phyloP scores from a whole-genome alignment of 2,888 invertebrate species.

The Salpingus planirostris region DNA sequence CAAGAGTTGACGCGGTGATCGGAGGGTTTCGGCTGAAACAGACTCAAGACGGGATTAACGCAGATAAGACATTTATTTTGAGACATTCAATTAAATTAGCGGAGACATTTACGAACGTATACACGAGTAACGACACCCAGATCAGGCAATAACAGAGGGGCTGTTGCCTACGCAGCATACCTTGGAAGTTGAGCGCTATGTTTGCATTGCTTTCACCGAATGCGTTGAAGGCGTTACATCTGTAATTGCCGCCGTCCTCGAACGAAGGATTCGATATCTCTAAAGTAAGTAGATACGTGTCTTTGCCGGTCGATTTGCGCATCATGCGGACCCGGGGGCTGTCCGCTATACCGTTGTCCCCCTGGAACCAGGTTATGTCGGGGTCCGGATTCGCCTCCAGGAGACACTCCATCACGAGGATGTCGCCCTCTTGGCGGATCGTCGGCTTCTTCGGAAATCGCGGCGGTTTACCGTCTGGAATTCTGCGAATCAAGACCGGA shows the following conservation, averaged over 20 bases:
- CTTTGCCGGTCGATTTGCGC: constrained; percentile 79
- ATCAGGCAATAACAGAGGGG: too few species aligned
- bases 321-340: constrained; percentile 85
- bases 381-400: constrained; percentile 93
- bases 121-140: too few species aligned
- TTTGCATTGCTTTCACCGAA: constrained; percentile 99
- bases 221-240: constrained; percentile 97
- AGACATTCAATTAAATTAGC: too few species aligned
- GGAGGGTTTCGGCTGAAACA: constrained; percentile 25
- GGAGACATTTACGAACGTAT: too few species aligned
- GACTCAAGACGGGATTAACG: constrained; percentile 19
- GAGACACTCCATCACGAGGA: constrained; percentile 91
- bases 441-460: constrained; percentile 96
- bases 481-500: constrained; percentile 54
- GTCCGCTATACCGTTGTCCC: constrained; percentile 72
- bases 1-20: constrained; percentile 22
- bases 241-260: constrained; percentile 96
- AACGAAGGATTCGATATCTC: constrained; percentile 92
- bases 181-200: constrained; percentile 99
- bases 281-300: constrained; percentile 83
- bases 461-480: constrained; percentile 92
- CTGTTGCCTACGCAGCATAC: constrained; percentile 52
- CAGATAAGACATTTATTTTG: too few species aligned
- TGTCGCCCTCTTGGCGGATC: constrained; percentile 86
- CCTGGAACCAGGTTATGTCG: constrained; percentile 93